A percentile compares a stretch with the other conserved stretches of the same genome.
Conservation (phyloP, 2,797 vertebrate species). For the Threskiornis aethiopicus region DNA sequence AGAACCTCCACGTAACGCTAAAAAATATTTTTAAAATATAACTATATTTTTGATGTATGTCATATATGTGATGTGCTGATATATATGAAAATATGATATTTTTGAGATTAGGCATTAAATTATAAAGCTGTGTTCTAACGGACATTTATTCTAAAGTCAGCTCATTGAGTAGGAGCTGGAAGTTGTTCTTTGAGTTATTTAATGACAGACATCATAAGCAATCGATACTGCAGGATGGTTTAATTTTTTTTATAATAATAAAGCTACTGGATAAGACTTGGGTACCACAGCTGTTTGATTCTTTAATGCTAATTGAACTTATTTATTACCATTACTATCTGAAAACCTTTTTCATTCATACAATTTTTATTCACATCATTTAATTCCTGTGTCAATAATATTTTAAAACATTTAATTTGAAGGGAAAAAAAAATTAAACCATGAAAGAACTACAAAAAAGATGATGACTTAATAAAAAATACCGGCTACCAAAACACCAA, state of each 20-base stretch:
- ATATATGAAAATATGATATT: not conserved
- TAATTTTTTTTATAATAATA: not conserved
- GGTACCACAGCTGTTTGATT: not conserved
- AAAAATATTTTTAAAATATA: not conserved
- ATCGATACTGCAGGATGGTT: not conserved
- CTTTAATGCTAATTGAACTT: not conserved
- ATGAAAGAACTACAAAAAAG: not conserved
- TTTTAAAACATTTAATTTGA: not conserved
- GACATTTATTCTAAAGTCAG: not conserved
- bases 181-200: not conserved
- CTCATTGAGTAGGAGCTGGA: not conserved
- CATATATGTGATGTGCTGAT: not conserved
- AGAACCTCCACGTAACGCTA: not conserved
- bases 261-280: not conserved
- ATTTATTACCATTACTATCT: not conserved
- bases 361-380: not conserved
- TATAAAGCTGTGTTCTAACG: not conserved
- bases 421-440: not conserved
- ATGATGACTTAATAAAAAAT: not conserved
- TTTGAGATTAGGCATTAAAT: not conserved
- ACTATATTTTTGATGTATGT: not conserved
- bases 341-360: not conserved
- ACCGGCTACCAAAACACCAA: not conserved
- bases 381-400: not conserved
- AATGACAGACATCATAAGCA: not conserved